These are phyloP conservation scores for Trissolcus japonicus DNA, from an alignment of 2,888 invertebrate species.

Conservation along the genomic window DNA sequence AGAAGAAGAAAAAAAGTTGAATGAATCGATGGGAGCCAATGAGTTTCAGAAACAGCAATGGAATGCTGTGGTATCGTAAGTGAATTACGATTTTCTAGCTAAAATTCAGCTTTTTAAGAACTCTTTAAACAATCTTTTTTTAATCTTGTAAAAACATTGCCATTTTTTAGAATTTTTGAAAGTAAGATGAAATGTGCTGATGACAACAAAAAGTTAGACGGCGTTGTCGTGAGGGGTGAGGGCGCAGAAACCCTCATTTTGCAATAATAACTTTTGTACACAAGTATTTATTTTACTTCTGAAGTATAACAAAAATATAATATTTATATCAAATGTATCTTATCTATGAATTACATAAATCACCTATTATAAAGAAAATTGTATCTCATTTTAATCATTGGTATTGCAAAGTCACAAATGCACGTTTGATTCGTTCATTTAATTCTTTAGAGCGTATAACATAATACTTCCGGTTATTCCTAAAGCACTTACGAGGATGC, in stretches of 20 bases:
- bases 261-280: slow-evolving; percentile 59
- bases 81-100: background rate
- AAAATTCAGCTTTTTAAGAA: background rate
- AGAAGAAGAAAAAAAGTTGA: slow-evolving; percentile 79
- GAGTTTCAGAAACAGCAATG: slow-evolving; percentile 68
- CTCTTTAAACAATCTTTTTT: background rate
- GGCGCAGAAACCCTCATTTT: slow-evolving; percentile 81
- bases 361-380: too few species aligned
- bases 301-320: background rate
- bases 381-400: too few species aligned
- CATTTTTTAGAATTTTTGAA: slow-evolving; percentile 76
- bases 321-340: too few species aligned
- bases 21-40: slow-evolving; percentile 69
- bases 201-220: slow-evolving; percentile 78
- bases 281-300: background rate
- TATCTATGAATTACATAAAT: too few species aligned
- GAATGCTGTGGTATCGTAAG: slow-evolving; percentile 67
- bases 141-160: background rate
- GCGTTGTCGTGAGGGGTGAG: slow-evolving; percentile 80
- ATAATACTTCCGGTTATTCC: slow-evolving; percentile 48
- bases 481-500: slow-evolving; percentile 31
- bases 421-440: too few species aligned
- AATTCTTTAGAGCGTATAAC: slow-evolving; percentile 23
- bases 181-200: slow-evolving; percentile 79
- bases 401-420: too few species aligned